Percentiles rank a stretch among this genome's conserved stretches.
phyloP scores from a whole-genome alignment of 2,113 vertebrate genomes.

The Corapipo altera region DNA sequence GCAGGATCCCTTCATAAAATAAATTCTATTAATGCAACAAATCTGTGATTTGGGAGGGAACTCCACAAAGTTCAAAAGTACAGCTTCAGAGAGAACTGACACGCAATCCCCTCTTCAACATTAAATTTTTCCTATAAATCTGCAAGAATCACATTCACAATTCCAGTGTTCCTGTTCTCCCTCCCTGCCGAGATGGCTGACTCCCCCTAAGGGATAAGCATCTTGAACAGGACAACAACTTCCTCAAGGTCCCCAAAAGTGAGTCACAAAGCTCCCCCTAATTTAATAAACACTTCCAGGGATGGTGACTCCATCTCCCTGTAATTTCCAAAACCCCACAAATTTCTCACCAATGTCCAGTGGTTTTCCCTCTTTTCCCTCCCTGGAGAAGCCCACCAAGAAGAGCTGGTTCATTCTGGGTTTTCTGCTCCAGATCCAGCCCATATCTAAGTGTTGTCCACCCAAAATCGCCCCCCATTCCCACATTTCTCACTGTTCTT shows the following conservation, averaged over 20 bases:
- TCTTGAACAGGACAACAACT: not conserved
- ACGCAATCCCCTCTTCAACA: not conserved
- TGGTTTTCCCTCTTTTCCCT: not conserved
- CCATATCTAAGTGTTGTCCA: accelerated
- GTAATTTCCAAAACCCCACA: not conserved
- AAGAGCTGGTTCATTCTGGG: not conserved
- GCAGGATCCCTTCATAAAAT: not conserved
- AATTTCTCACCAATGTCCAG: not conserved
- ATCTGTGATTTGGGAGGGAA: not conserved
- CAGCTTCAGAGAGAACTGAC: not conserved
- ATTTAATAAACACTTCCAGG: not conserved
- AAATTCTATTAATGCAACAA: not conserved
- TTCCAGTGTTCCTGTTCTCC: not conserved
- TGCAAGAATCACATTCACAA: not conserved
- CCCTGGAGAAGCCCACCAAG: not conserved
- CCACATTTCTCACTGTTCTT: accelerated
- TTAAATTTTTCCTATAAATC: not conserved
- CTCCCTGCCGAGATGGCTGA: not conserved
- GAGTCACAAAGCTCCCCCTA: not conserved
- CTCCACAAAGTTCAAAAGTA: not conserved
- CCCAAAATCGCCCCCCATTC: accelerated
- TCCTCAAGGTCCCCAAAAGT: not conserved
- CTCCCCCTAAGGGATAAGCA: not conserved
- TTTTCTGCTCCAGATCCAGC: not conserved
- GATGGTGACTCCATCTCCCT: not conserved